Percentiles rank a stretch among this genome's conserved stretches.
phyloP scores from a whole-genome alignment of 2,888 invertebrate genomes.

The Gasteruption jaculator region DNA sequence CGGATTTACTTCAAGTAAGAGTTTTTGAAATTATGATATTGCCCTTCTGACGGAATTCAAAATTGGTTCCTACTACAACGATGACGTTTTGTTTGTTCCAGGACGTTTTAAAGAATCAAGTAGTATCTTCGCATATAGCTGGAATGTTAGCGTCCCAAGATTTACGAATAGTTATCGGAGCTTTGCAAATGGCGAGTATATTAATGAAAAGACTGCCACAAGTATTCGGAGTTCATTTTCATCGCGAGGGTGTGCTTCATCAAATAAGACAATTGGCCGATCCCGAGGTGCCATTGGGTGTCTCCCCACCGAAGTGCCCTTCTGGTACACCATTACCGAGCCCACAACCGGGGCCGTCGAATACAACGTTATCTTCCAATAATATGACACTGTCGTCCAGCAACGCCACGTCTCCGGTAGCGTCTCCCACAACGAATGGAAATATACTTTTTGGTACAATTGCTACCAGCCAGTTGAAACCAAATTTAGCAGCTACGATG shows the following conservation, averaged over 20 bases:
- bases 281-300: constrained; percentile 59
- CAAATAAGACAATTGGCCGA: constrained; percentile 74
- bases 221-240: constrained; percentile 91
- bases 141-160: constrained; percentile 98
- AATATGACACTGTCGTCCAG: constrained; percentile 47
- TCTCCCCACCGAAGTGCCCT: constrained; percentile 52
- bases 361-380: constrained; percentile 43
- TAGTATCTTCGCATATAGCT: constrained; percentile 94
- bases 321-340: constrained; percentile 48
- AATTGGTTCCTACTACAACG: too few species aligned
- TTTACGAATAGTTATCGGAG: constrained; percentile 93
- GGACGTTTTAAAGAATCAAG: constrained; percentile 63
- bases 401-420: constrained; percentile 47
- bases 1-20: constrained; percentile 71
- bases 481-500: constrained; percentile 45
- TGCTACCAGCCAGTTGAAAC: constrained; percentile 46
- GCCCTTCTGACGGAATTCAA: too few species aligned
- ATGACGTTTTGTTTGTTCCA: constrained; percentile 26
- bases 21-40: too few species aligned
- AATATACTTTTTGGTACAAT: constrained; percentile 48
- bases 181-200: constrained; percentile 94
- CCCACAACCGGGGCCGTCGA: constrained; percentile 50
- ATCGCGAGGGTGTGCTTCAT: constrained; percentile 96
- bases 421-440: constrained; percentile 48
- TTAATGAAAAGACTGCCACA: constrained; percentile 95